phyloP scores from a whole-genome alignment of 2,888 invertebrate genomes.

The Molanna angustata region DNA sequence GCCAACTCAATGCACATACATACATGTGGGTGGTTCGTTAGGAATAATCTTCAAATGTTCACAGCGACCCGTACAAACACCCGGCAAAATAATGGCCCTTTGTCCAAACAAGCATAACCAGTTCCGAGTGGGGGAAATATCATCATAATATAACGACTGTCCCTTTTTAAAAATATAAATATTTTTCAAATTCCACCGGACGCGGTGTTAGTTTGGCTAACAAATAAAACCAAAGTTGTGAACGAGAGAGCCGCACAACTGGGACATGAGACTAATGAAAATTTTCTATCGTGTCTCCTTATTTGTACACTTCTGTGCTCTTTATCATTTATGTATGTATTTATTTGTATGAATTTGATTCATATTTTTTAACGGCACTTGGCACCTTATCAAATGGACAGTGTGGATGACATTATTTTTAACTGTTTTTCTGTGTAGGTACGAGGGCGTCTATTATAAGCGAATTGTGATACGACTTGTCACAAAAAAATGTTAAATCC shows the following conservation, averaged over 20 bases:
- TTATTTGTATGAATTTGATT: too few relatives aligned
- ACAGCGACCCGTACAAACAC: not conserved
- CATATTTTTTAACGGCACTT: too few relatives aligned
- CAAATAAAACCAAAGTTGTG: conserved; percentile 13
- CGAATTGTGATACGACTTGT: too few relatives aligned
- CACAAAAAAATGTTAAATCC: too few relatives aligned
- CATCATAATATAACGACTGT: not conserved
- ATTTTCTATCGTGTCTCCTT: not conserved
- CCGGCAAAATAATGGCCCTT: not conserved
- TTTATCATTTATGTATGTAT: too few relatives aligned
- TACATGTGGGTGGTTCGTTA: conserved; percentile 4
- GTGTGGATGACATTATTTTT: too few relatives aligned
- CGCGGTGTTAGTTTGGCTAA: not conserved
- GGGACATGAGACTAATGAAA: not conserved
- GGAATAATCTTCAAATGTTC: not conserved
- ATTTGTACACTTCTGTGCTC: too few relatives aligned
- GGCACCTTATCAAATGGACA: too few relatives aligned
- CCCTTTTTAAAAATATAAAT: not conserved
- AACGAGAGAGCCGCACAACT: conserved; percentile 10
- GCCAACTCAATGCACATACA: not conserved
- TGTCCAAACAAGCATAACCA: not conserved
- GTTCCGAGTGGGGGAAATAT: not conserved
- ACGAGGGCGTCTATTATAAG: too few relatives aligned
- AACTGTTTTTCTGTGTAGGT: too few relatives aligned
- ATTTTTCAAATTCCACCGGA: not conserved